A percentile compares a stretch with the other conserved stretches of the same genome.
Conservation (phyloP, 2,113 vertebrate genomes). For the Chaetura pelagica region DNA sequence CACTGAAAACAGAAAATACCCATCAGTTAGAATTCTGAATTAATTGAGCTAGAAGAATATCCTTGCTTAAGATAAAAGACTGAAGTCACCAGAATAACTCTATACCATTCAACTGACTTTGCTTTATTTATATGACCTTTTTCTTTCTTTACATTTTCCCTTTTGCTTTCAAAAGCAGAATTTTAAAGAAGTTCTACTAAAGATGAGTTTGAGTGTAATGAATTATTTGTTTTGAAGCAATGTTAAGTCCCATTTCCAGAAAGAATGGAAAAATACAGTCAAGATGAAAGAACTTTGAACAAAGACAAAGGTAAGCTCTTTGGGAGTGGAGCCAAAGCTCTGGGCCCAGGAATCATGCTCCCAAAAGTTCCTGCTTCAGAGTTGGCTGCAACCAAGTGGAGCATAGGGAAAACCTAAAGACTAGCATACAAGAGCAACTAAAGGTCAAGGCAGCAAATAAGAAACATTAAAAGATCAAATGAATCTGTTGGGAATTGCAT, state of each 20-base stretch:
- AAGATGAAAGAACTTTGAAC: not conserved
- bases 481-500: not conserved
- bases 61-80: not conserved
- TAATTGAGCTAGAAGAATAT: not conserved
- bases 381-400: constrained; percentile 11
- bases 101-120: not conserved
- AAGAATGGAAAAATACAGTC: constrained; percentile 17
- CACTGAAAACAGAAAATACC: not conserved
- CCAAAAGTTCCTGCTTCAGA: constrained; percentile 28
- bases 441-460: constrained; percentile 27
- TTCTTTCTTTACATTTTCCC: not conserved
- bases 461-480: not conserved
- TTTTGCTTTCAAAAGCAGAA: not conserved
- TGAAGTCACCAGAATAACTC: not conserved
- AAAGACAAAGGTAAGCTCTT: constrained; percentile 14
- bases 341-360: not conserved
- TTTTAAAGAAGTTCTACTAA: not conserved
- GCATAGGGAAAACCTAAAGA: not conserved
- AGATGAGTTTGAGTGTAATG: not conserved
- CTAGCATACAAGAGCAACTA: not conserved
- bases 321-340: not conserved
- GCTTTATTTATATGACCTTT: not conserved
- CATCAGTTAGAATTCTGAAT: not conserved
- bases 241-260: not conserved
- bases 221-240: not conserved